These are phyloP conservation scores for Drosophila stalkeri DNA, from an alignment of 2,888 invertebrate species.

Conservation along the genomic window DNA sequence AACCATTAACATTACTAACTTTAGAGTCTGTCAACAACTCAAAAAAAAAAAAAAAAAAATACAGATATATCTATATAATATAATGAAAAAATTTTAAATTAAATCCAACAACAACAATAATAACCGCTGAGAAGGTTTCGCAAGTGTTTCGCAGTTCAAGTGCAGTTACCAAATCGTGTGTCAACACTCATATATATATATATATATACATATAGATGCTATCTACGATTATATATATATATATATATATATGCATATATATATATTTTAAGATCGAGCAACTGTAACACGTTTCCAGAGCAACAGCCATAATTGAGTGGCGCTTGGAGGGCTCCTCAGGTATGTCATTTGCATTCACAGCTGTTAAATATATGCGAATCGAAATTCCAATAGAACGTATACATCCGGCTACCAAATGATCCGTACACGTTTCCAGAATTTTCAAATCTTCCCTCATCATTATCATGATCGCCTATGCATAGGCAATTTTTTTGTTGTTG, in stretches of 20 bases:
- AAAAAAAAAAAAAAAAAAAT: constrained; percentile 14
- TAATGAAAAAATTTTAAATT: not conserved
- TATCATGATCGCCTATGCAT: constrained; percentile 64
- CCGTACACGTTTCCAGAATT: constrained; percentile 66
- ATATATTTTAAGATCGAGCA: constrained; percentile 44
- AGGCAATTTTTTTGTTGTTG: constrained; percentile 44
- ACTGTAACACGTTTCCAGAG: constrained; percentile 32
- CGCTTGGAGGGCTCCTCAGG: constrained; percentile 42
- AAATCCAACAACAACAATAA: constrained; percentile 6
- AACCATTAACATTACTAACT: constrained; percentile 26
- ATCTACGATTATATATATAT: constrained; percentile 12
- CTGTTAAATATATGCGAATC: constrained; percentile 54
- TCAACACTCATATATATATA: constrained; percentile 21
- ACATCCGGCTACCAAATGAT: constrained; percentile 60
- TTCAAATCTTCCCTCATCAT: constrained; percentile 48
- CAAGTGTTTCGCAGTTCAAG: constrained; percentile 63
- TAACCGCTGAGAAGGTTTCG: constrained; percentile 42
- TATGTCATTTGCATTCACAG: constrained; percentile 67
- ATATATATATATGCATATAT: constrained; percentile 14
- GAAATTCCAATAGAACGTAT: constrained; percentile 33
- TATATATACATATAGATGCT: constrained; percentile 7
- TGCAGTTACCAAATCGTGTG: constrained; percentile 57
- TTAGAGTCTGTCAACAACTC: constrained; percentile 35
- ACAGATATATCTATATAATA: not conserved
- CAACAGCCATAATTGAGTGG: constrained; percentile 34